Conservation (phyloP, 1,140 invertebrate genomes). For the Tyrophagus putrescentiae region DNA sequence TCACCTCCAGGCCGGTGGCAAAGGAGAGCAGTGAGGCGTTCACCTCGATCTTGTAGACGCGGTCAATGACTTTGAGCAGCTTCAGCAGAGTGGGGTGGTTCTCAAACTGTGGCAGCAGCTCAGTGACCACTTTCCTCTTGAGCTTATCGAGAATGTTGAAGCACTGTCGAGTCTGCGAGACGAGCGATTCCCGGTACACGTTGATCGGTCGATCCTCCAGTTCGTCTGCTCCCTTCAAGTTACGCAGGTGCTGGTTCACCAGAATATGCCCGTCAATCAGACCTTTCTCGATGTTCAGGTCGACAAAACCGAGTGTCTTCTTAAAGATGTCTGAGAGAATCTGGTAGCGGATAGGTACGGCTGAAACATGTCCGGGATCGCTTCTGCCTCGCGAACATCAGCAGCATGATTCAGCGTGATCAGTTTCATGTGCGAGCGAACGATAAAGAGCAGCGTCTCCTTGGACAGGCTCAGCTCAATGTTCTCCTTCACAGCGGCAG, state of each 20-base stretch:
- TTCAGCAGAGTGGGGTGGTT: constrained; percentile 19
- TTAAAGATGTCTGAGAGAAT: constrained; percentile 19
- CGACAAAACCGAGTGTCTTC: constrained; percentile 6
- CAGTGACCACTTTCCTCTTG: constrained; percentile 28
- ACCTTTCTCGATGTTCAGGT: constrained; percentile 6
- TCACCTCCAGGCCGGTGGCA: constrained; percentile 71
- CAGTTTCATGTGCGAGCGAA: constrained; percentile 8
- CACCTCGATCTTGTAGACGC: constrained; percentile 49
- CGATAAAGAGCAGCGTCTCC: constrained; percentile 6
- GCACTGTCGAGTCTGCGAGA: constrained; percentile 57
- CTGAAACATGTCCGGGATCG: background rate
- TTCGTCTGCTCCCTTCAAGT: background rate
- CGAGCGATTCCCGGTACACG: constrained; percentile 72
- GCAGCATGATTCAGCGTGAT: background rate
- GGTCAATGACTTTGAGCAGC: constrained; percentile 19
- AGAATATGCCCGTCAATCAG: constrained; percentile 18
- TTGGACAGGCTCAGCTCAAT: background rate
- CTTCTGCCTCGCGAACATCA: background rate
- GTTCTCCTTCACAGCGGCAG: too few relatives aligned
- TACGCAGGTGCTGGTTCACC: background rate
- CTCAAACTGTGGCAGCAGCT: constrained; percentile 19
- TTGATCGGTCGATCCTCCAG: constrained; percentile 36
- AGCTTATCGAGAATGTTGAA: constrained; percentile 49
- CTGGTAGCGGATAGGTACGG: constrained; percentile 21
- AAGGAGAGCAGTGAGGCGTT: constrained; percentile 69